Conservation (phyloP, 1,140 invertebrate species). For the Homarus americanus region DNA sequence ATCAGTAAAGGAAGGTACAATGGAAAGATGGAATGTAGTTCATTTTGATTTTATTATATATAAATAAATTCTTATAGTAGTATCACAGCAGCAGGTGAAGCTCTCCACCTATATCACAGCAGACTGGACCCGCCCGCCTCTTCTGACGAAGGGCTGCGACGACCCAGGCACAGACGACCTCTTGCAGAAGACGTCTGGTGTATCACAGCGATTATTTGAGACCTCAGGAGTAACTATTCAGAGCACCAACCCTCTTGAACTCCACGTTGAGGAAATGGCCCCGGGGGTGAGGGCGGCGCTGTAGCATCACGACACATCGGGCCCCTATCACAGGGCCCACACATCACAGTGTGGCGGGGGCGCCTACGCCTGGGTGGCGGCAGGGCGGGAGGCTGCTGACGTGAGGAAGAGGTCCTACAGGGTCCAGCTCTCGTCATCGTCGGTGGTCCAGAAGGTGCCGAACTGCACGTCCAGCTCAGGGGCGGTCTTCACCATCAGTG, state of each 20-base stretch:
- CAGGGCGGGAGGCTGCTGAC: neutral
- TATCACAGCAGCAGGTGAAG: conserved; percentile 36
- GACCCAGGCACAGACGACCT: conserved; percentile 37
- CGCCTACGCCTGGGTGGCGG: neutral
- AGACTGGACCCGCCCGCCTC: conserved; percentile 6
- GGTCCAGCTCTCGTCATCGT: conserved; percentile 64
- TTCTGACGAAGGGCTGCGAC: neutral
- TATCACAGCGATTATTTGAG: conserved; percentile 16
- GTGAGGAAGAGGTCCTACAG: conserved; percentile 54
- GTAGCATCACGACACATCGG: conserved; percentile 34
- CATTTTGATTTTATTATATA: conserved; percentile 20
- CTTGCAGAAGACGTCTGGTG: conserved; percentile 28
- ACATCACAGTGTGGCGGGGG: neutral
- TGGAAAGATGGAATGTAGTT: conserved; percentile 5
- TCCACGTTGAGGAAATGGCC: neutral
- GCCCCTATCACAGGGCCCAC: conserved; percentile 46
- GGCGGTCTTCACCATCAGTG: conserved; percentile 36
- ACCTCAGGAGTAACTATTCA: neutral
- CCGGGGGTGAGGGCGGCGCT: neutral
- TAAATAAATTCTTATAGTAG: neutral
- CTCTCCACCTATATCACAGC: conserved; percentile 40
- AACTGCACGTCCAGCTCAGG: conserved; percentile 66
- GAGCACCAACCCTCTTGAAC: neutral
- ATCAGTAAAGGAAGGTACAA: neutral
- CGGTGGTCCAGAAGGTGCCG: conserved; percentile 71